A percentile compares a stretch with the other conserved stretches of the same genome.
Evolutionary conservation across 2,888 invertebrate species (phyloP).

Genomic region (Pyrochroa serraticornis): DNA sequence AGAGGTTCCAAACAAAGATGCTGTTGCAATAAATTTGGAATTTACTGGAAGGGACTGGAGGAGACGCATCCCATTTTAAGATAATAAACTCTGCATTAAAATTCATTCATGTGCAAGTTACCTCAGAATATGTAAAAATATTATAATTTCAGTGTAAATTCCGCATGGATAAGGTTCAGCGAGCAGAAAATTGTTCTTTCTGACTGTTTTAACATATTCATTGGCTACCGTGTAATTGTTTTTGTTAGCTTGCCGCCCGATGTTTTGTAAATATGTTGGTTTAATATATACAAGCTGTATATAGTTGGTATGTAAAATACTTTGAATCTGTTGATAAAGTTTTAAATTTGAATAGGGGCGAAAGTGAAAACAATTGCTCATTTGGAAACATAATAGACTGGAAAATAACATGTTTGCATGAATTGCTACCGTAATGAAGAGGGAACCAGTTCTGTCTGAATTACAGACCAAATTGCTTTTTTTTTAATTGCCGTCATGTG

Average conservation of each 20-base stretch:
- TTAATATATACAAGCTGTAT: too few species aligned
- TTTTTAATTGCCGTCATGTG: too few species aligned
- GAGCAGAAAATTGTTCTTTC: constrained; percentile 18
- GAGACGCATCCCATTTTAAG: neutral
- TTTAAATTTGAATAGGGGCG: too few species aligned
- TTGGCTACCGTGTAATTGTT: constrained; percentile 9
- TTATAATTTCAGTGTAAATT: constrained; percentile 25
- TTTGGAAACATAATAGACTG: too few species aligned
- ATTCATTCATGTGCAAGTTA: constrained; percentile 11
- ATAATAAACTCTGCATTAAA: neutral
- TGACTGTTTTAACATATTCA: constrained; percentile 6
- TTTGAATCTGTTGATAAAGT: too few species aligned
- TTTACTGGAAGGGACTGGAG: neutral
- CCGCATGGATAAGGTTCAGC: constrained; percentile 18
- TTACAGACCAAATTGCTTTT: too few species aligned
- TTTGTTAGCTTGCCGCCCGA: neutral
- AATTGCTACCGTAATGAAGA: too few species aligned
- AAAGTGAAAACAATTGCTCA: too few species aligned
- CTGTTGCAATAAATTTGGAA: too few species aligned
- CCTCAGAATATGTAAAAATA: constrained; percentile 23
- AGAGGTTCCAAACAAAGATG: neutral
- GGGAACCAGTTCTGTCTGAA: too few species aligned
- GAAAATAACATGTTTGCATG: too few species aligned
- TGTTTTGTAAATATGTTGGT: neutral
- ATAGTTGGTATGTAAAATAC: too few species aligned